Percentiles rank a stretch among this genome's conserved stretches.
These are phyloP conservation scores for Gephyroberyx darwinii DNA, from an alignment of 2,797 vertebrate genomes.

Conservation along the genomic window DNA sequence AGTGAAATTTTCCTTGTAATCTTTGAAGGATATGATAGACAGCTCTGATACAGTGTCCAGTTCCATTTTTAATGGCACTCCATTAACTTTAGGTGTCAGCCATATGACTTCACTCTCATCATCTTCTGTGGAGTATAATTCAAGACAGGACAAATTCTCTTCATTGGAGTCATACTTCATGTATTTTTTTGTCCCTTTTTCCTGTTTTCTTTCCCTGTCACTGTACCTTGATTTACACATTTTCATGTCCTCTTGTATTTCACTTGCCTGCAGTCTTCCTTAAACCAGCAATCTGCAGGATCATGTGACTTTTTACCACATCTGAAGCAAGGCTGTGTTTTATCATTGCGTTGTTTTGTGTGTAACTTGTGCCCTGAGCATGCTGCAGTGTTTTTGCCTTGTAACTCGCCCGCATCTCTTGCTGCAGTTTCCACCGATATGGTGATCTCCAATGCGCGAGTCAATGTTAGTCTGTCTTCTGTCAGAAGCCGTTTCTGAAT, in stretches of 20 bases:
- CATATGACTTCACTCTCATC: background rate
- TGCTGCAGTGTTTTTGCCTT: background rate
- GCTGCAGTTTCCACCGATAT: background rate
- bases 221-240: conserved; percentile 13
- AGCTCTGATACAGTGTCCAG: conserved; percentile 12
- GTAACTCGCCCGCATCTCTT: conserved; percentile 7
- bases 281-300: conserved; percentile 29
- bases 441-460: conserved; percentile 2
- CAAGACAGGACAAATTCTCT: conserved; percentile 21
- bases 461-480: background rate
- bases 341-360: background rate
- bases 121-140: conserved; percentile 6
- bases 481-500: conserved; percentile 15
- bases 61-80: conserved; percentile 9
- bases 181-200: background rate
- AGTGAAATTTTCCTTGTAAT: background rate
- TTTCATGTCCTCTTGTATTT: conserved; percentile 29
- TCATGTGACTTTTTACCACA: conserved; percentile 26
- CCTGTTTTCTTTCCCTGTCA: conserved; percentile 6
- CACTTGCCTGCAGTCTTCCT: conserved; percentile 33
- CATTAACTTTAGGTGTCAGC: background rate
- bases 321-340: conserved; percentile 2
- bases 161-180: conserved; percentile 1
- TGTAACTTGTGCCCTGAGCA: background rate
- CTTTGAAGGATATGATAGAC: conserved; percentile 9